These are phyloP conservation scores for Amia ocellicauda DNA, from an alignment of 2,113 vertebrate genomes.

Conservation along the genomic window DNA sequence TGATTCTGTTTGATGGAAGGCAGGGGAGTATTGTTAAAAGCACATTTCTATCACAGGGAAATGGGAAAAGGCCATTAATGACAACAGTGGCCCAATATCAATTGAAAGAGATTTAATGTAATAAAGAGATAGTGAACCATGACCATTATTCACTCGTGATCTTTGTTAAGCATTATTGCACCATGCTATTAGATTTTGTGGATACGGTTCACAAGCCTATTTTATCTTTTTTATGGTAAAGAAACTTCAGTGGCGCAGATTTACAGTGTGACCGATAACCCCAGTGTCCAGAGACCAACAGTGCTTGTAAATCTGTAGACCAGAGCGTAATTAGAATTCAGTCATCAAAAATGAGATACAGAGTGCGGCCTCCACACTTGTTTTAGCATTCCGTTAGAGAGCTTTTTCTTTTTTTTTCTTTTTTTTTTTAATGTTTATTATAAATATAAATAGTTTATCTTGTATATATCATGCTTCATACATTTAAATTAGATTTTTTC, in stretches of 20 bases:
- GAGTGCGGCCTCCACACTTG: neutral
- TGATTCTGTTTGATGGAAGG: no score
- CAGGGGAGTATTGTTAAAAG: no score
- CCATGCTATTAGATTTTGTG: neutral
- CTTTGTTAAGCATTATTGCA: neutral
- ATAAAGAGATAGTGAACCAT: conserved; percentile 1
- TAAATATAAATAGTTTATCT: no score
- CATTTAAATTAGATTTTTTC: no score
- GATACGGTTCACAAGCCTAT: neutral
- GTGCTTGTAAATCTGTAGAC: conserved; percentile 5
- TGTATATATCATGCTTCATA: no score
- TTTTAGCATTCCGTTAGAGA: neutral
- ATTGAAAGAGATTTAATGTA: conserved; percentile 3
- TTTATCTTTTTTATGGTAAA: conserved; percentile 4
- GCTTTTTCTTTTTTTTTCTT: neutral
- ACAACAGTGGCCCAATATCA: conserved; percentile 2
- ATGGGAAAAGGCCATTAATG: neutral
- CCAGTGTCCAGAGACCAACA: neutral
- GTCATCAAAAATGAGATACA: conserved; percentile 12
- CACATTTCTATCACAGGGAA: neutral
- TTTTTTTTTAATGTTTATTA: no score
- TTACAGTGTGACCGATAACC: conserved; percentile 6
- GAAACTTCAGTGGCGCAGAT: conserved; percentile 3
- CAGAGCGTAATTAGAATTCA: conserved; percentile 26
- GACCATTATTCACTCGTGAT: neutral